Evolutionary conservation across 2,113 vertebrate genomes (phyloP), one percentile per base, ranked within the genome.

Genomic region (Oxyruncus cristatus): DNA sequence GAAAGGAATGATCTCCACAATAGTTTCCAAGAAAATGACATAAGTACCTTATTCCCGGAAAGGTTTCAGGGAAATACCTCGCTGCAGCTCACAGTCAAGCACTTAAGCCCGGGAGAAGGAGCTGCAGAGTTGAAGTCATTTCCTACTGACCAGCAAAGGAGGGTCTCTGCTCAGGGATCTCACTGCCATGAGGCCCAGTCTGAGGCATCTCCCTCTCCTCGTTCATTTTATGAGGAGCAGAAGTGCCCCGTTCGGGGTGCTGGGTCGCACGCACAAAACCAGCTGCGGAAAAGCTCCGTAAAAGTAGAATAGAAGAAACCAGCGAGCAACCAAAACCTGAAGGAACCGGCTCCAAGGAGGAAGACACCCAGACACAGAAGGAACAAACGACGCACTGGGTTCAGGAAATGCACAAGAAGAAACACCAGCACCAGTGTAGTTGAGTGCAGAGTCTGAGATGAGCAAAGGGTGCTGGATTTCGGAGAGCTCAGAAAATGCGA

Each of bases 31-130:
- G 94, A 96, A 97, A 95, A 95, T 95, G 65, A 97, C 86, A 84
- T 93, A 95, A 95, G 70, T 91, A 95, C 91, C 89, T 97, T 91
- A 95, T 95, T 97, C 95, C 94, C 82, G 52, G 96, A 97, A 97
- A 95, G 80, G 77, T 95, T 95, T 95, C 89, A 89, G 96, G 95
- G 95, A 97, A 97, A 97, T 96, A 96, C 95, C 94, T 95, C 19
- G 2, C 47, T 89, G 89, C 42, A 91, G 80, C 84, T 91, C 86
- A 52, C 56, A 91, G 82, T 65, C 90, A 83, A 79, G 56, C 72
- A 77, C 61, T 92, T 75, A 92, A 95, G 35, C 5, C 5, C 83
- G 56, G 44, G 68, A 89, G 96, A 91, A 86, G 37, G 65, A 87
- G 86, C 65, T 91, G 68, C 19, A 75, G 89, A 46, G 81, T 8